Base-by-base conservation (phyloP, 2,113 vertebrate species). In the Oenanthe melanoleuca region DNA sequence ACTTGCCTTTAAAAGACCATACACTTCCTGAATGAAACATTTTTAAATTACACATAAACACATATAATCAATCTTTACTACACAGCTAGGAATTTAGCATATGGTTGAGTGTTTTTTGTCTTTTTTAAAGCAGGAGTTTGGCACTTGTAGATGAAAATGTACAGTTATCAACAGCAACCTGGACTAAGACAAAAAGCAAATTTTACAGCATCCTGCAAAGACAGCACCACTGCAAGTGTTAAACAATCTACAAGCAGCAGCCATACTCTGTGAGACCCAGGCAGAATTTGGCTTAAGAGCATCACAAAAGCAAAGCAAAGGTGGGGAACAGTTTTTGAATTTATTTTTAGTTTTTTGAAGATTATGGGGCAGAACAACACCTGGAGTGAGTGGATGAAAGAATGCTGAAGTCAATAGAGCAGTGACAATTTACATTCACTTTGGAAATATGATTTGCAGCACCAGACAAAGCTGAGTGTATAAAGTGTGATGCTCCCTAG, bases 1-100 rank as follows among this genome's bases (percentile, higher is more conserved):
- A 97, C 55, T 92, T 95, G 93, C 96, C 94, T 97, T 97, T 98
- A 97, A 96, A 97, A 96, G 96, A 97, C 96, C 97, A 93, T 95
- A 91, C 26, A 28, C 92, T 98, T 98, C 98, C 97, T 97, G 97
- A 98, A 97, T 22, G 79, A 95, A 87, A 97, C 82, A 86, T 97
- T 98, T 98, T 95, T 71, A 97, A 97, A 96, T 96, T 97, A 95
- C 87, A 95, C 52, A 95, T 97, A 97, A 98, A 98, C 97, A 97
- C 78, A 89, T 88, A 94, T 71, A 97, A 97, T 97, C 93, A 96
- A 97, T 94, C 97, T 97, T 97, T 96, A 97, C 94, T 83, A 94
- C 20, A 42, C 86, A 90, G 92, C 49, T 44, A 85, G 89, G 92
- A 88, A 97, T 93, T 96, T 73, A 83, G 49, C 79, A 94, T 93